Base-by-base conservation (phyloP, 1,140 invertebrate species). In the Aphidius gifuensis region DNA sequence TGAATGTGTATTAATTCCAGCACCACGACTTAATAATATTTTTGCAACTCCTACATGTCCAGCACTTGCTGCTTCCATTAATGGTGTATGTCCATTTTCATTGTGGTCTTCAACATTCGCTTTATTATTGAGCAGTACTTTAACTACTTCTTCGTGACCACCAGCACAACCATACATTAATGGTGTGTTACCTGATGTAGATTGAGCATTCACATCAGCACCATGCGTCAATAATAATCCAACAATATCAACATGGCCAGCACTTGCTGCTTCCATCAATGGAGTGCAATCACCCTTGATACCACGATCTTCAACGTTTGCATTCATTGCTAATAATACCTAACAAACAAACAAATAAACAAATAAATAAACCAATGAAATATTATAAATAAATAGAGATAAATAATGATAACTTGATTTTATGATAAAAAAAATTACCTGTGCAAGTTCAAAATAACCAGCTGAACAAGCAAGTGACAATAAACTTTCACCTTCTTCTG, bases 51-150 rank as follows among this genome's bases (percentile, higher is more conserved):
- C 90, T 56, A 98, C 94, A 83, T 98, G 94, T 0, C 97, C 97
- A 9, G 95, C 94, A 66, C 93, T 96, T 42, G 97, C 96, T 9
- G 97, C 96, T 84, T 99, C 97, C 95, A 99, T 99, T 46, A 99
- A 84, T 32, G 97, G 95, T 50, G 97, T 99, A 82, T 99, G 97
- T 9, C 96, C 96, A 80, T 98, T 98, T 81, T 98, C 96, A 83
- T 98, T 99, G 79, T 98, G 94, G 81, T 97, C 95, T 83, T 99
- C 97, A 8, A 98, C 94, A 80, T 97, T 94, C 61, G 96, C 96
- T 60, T 92, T 93, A 72, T 89, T 87, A 70, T 95, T 91, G 40
- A 99, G 84, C 53, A 99, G 81, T 57, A 92, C 90, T 76, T 87
- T 84, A 7, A 98, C 96, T 64, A 96, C 94, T 66, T 95, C 91